These are phyloP conservation scores for Carapus acus DNA, from an alignment of 2,797 vertebrate species.

Conservation along the genomic window DNA sequence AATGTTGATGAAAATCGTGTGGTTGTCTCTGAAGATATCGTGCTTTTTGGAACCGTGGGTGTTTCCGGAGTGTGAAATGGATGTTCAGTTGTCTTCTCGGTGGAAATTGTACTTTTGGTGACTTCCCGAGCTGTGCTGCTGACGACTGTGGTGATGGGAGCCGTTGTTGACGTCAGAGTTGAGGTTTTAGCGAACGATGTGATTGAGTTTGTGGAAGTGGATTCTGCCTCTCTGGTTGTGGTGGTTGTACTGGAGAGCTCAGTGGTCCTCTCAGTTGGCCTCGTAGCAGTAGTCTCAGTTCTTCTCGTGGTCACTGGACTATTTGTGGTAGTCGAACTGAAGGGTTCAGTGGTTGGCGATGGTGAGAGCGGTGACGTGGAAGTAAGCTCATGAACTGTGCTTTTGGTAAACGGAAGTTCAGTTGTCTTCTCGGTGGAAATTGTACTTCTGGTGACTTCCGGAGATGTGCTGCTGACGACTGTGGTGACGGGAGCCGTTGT, in stretches of 20 bases:
- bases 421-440: not conserved
- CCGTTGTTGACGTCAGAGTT: not conserved
- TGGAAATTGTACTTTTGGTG: not conserved
- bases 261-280: too few relatives aligned
- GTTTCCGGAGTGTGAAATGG: too few relatives aligned
- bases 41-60: too few relatives aligned
- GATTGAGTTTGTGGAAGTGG: not conserved
- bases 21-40: too few relatives aligned
- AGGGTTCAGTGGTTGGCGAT: not conserved
- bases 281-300: not conserved
- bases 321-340: too few relatives aligned
- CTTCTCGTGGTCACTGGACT: not conserved
- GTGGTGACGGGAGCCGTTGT: not conserved
- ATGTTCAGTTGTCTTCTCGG: not conserved
- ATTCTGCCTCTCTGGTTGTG: not conserved
- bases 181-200: not conserved
- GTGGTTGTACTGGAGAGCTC: too few relatives aligned
- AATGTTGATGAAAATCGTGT: too few relatives aligned
- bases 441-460: not conserved
- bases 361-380: not conserved
- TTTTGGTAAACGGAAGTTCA: not conserved
- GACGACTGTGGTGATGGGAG: not conserved
- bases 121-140: not conserved
- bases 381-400: not conserved
- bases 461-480: not conserved